Conservation (phyloP, 2,888 invertebrate species). For the Eupithecia vulgata region DNA sequence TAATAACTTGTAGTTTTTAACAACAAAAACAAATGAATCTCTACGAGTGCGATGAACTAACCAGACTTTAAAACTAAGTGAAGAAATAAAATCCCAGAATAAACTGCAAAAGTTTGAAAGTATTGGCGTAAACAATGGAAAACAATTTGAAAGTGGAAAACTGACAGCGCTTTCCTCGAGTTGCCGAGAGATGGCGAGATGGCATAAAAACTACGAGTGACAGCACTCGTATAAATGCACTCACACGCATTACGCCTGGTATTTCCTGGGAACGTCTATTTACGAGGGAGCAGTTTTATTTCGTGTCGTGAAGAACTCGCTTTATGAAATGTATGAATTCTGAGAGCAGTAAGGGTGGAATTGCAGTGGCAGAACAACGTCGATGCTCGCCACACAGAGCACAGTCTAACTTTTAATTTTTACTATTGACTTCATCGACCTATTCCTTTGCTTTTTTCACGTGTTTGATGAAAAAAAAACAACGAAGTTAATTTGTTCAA, state of each 20-base stretch:
- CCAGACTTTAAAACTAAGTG: conserved; percentile 8
- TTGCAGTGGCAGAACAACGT: conserved; percentile 14
- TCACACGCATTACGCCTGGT: conserved; percentile 45
- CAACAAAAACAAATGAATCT: conserved; percentile 9
- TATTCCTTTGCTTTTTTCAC: not conserved
- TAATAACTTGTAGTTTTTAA: conserved; percentile 6
- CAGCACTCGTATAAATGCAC: conserved; percentile 45
- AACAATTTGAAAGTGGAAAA: conserved; percentile 36
- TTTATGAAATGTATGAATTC: conserved; percentile 33
- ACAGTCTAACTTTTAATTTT: conserved; percentile 6
- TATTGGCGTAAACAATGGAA: conserved; percentile 44
- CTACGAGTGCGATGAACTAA: conserved; percentile 1
- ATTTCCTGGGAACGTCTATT: conserved; percentile 37
- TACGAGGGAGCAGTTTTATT: conserved; percentile 34
- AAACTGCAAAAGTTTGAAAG: conserved; percentile 41
- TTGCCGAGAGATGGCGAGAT: conserved; percentile 32
- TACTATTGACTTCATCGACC: not conserved
- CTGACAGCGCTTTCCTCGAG: conserved; percentile 34
- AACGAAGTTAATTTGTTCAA: not conserved
- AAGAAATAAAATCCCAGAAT: conserved; percentile 30
- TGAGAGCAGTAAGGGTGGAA: conserved; percentile 21
- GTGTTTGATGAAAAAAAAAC: not conserved
- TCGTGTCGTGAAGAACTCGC: conserved; percentile 29
- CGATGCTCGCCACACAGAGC: not conserved
- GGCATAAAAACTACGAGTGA: conserved; percentile 43